Evolutionary conservation across 2,888 invertebrate genomes (phyloP).

Genomic region (Scaptodrosophila latifasciaeformis): DNA sequence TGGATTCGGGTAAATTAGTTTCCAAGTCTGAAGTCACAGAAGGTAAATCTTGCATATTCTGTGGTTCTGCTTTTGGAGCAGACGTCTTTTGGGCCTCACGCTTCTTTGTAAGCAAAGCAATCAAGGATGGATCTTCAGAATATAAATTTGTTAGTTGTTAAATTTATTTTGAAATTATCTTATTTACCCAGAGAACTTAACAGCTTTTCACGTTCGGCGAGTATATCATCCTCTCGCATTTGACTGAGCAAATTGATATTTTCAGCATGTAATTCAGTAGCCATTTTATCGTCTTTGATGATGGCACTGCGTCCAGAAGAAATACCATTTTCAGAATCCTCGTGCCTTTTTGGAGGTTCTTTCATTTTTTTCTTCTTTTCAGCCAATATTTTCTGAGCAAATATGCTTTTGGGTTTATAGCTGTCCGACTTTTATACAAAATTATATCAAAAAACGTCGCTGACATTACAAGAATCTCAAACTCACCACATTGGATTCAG

Average conservation of each 20-base stretch:
- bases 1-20: slow-evolving; percentile 43
- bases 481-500: no score
- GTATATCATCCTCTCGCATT: slow-evolving; percentile 85
- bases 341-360: slow-evolving; percentile 15
- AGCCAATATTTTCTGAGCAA: slow-evolving; percentile 65
- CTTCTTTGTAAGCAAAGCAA: slow-evolving; percentile 57
- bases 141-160: slow-evolving; percentile 1
- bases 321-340: no score
- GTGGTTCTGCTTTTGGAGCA: slow-evolving; percentile 21
- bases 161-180: background rate
- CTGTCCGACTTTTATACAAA: slow-evolving; percentile 4
- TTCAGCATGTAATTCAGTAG: slow-evolving; percentile 82
- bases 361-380: slow-evolving; percentile 26
- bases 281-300: slow-evolving; percentile 76
- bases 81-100: slow-evolving; percentile 28
- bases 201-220: slow-evolving; percentile 83
- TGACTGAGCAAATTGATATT: slow-evolving; percentile 81
- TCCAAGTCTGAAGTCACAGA: no score
- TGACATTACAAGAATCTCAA: no score
- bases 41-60: slow-evolving; percentile 22
- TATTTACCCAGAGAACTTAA: slow-evolving; percentile 75
- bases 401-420: slow-evolving; percentile 76
- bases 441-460: no score
- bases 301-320: slow-evolving; percentile 52
- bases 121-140: slow-evolving; percentile 63